Conservation (phyloP, 2,797 vertebrate genomes). For the Semaprochilodus insignis region DNA sequence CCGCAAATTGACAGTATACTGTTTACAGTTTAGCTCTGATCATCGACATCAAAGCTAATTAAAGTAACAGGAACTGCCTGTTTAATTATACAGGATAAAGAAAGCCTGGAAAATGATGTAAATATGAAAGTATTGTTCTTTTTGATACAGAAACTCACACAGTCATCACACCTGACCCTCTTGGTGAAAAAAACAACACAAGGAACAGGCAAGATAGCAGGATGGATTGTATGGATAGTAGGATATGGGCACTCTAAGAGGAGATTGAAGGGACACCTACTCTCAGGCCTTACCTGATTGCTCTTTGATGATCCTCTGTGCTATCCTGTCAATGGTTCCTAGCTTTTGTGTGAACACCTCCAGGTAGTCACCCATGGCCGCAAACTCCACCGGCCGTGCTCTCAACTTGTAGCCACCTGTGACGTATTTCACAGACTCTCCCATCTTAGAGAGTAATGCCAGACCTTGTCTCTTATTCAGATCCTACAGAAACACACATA, state of each 20-base stretch:
- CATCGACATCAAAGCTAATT: too few species aligned
- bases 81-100: too few species aligned
- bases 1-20: too few species aligned
- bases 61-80: too few species aligned
- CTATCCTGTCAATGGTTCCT: constrained; percentile 96
- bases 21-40: too few species aligned
- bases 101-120: too few species aligned
- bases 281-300: constrained; percentile 85
- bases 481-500: constrained; percentile 79
- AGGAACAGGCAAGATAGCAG: too few species aligned
- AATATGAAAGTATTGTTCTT: too few species aligned
- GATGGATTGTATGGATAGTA: too few species aligned
- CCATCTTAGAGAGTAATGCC: constrained; percentile 91
- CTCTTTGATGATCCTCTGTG: constrained; percentile 96
- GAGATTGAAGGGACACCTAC: background rate
- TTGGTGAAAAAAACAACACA: too few species aligned
- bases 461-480: constrained; percentile 96
- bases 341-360: constrained; percentile 94
- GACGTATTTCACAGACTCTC: constrained; percentile 94
- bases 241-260: background rate
- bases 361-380: constrained; percentile 91
- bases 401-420: constrained; percentile 94
- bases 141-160: too few species aligned
- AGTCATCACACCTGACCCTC: too few species aligned
- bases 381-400: constrained; percentile 89